These are phyloP conservation scores for Nerophis lumbriciformis DNA, from an alignment of 2,113 vertebrate genomes.

Conservation along the genomic window DNA sequence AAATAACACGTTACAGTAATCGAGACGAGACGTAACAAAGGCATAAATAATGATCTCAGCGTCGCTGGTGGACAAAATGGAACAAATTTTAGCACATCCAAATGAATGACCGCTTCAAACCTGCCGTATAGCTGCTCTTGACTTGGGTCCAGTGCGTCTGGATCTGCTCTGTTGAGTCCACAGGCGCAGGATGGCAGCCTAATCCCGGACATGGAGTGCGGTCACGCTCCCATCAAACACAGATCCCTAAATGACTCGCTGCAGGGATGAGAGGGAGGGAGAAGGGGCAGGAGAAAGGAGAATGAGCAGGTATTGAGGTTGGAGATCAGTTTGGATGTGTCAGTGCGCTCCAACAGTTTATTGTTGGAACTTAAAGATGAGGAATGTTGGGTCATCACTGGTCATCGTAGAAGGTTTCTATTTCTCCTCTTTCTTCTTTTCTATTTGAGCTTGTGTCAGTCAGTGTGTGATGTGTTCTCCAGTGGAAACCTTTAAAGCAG, in stretches of 20 bases:
- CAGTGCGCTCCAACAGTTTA: constrained; percentile 31
- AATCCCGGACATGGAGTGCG: constrained; percentile 41
- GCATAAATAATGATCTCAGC: too few relatives aligned
- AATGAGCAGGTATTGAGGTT: constrained; percentile 18
- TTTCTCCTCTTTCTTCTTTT: constrained; percentile 12
- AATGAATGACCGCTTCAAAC: constrained; percentile 8
- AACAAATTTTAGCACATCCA: neutral
- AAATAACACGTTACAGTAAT: too few relatives aligned
- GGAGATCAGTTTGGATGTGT: constrained; percentile 24
- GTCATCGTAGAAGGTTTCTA: constrained; percentile 15
- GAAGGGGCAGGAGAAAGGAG: constrained; percentile 22
- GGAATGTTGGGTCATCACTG: constrained; percentile 16
- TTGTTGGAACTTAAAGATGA: constrained; percentile 67
- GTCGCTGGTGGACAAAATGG: too few relatives aligned
- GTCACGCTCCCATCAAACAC: constrained; percentile 42
- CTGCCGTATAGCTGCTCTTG: constrained; percentile 15
- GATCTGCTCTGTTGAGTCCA: constrained; percentile 32
- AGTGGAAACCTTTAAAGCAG: constrained; percentile 61
- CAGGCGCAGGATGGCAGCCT: constrained; percentile 38
- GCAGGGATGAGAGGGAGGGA: constrained; percentile 26
- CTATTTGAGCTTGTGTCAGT: constrained; percentile 32
- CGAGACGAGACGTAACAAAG: too few relatives aligned
- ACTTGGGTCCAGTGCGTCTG: constrained; percentile 27
- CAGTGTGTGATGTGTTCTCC: constrained; percentile 59
- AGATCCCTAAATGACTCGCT: constrained; percentile 46